A percentile compares a stretch with the other conserved stretches of the same genome.
These are phyloP conservation scores for Manis pentadactyla DNA, from an alignment of 2,797 vertebrate genomes.

Conservation along the genomic window DNA sequence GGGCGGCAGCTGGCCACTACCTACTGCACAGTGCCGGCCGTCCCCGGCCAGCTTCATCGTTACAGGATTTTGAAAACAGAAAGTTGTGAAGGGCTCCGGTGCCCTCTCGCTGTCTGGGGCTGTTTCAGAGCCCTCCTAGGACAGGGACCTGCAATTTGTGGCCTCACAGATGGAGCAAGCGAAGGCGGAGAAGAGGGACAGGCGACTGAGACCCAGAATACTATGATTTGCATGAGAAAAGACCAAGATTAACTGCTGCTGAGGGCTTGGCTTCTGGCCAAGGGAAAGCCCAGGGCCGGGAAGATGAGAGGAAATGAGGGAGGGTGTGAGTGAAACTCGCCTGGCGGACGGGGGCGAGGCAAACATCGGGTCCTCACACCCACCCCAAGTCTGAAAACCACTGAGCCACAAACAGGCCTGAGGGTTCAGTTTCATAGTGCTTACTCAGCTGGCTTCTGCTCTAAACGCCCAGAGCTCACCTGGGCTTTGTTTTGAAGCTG, in stretches of 20 bases:
- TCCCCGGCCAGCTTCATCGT: not conserved
- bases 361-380: not conserved
- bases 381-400: not conserved
- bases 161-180: not conserved
- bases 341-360: not conserved
- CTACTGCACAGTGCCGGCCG: not conserved
- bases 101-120: not conserved
- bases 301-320: too few relatives aligned
- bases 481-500: not conserved
- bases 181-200: not conserved
- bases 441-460: not conserved
- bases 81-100: not conserved
- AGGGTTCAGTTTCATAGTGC: not conserved
- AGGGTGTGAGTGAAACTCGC: not conserved
- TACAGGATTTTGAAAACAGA: not conserved
- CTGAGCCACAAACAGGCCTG: not conserved
- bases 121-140: not conserved
- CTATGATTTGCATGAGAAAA: slow-evolving; percentile 69
- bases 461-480: not conserved
- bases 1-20: not conserved
- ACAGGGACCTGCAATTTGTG: not conserved
- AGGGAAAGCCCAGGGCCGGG: not conserved
- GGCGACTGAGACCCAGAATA: not conserved
- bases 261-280: slow-evolving; percentile 30
- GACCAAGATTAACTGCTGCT: not conserved